Conservation (phyloP, 2,797 vertebrate genomes). For the Cuculus canorus region DNA sequence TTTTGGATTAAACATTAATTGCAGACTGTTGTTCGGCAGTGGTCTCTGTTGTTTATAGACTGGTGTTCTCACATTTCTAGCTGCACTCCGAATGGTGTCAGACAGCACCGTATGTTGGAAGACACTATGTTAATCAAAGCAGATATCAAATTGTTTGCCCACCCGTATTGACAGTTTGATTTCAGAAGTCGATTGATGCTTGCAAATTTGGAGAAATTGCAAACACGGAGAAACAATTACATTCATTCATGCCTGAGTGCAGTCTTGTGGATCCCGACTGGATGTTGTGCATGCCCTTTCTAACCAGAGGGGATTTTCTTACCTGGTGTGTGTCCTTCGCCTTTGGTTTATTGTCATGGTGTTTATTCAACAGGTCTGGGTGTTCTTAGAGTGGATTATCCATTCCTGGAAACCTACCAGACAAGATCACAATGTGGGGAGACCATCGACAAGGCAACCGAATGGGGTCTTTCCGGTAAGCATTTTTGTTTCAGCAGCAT, state of each 20-base stretch:
- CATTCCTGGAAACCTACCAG: constrained; percentile 26
- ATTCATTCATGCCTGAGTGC: neutral
- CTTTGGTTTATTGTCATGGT: neutral
- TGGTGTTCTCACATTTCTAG: constrained; percentile 26
- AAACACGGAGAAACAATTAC: neutral
- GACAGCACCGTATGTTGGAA: constrained; percentile 53
- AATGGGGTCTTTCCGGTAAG: constrained; percentile 81
- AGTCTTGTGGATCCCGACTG: neutral
- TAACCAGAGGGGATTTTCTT: neutral
- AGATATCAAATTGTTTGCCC: constrained; percentile 45
- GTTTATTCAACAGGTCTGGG: constrained; percentile 62
- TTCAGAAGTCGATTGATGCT: neutral
- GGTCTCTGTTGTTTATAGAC: constrained; percentile 27
- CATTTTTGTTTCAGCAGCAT: neutral
- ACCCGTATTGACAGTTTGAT: constrained; percentile 16
- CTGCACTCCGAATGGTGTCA: constrained; percentile 1
- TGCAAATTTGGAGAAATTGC: neutral
- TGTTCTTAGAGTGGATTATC: constrained; percentile 49
- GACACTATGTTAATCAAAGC: constrained; percentile 34
- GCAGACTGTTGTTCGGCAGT: neutral
- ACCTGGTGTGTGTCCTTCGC: neutral
- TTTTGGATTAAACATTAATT: constrained; percentile 52
- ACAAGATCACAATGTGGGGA: constrained; percentile 78
- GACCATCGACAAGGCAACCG: constrained; percentile 79
- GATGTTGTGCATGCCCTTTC: neutral